These are phyloP conservation scores for Anguilla pacifica DNA, from an alignment of 2,797 vertebrate genomes.

Conservation along the genomic window DNA sequence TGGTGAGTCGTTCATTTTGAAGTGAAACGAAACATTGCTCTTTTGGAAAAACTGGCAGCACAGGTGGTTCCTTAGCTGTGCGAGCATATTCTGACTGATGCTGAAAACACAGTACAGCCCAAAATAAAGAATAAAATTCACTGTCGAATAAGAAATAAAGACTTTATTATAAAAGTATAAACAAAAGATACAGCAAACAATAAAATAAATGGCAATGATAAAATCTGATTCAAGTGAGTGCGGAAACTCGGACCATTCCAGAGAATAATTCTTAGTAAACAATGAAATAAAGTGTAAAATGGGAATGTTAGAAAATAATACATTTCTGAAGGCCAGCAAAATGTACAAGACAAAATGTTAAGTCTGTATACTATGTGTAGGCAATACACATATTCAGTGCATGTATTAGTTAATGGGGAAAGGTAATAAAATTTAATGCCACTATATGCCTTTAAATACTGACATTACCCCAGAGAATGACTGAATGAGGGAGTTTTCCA, in stretches of 20 bases:
- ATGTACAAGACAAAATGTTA: not conserved
- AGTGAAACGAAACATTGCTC: not conserved
- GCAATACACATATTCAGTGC: not conserved
- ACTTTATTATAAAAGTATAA: constrained; percentile 17
- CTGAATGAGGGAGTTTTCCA: no score
- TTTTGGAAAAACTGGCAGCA: not conserved
- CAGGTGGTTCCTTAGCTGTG: not conserved
- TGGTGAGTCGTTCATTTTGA: not conserved
- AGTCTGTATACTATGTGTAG: not conserved
- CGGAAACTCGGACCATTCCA: not conserved
- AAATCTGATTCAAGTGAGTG: not conserved
- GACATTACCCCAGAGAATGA: not conserved
- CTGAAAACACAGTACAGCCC: not conserved
- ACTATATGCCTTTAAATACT: not conserved
- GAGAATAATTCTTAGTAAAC: not conserved
- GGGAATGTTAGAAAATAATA: not conserved
- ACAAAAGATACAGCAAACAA: not conserved
- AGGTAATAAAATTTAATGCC: not conserved
- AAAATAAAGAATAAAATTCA: not conserved
- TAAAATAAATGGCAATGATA: not conserved
- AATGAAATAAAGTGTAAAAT: not conserved
- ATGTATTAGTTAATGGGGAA: not conserved
- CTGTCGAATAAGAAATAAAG: not conserved
- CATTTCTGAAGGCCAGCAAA: not conserved
- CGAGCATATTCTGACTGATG: not conserved